These are phyloP conservation scores for Cygnus olor DNA, from an alignment of 2,797 vertebrate species.

Conservation along the genomic window DNA sequence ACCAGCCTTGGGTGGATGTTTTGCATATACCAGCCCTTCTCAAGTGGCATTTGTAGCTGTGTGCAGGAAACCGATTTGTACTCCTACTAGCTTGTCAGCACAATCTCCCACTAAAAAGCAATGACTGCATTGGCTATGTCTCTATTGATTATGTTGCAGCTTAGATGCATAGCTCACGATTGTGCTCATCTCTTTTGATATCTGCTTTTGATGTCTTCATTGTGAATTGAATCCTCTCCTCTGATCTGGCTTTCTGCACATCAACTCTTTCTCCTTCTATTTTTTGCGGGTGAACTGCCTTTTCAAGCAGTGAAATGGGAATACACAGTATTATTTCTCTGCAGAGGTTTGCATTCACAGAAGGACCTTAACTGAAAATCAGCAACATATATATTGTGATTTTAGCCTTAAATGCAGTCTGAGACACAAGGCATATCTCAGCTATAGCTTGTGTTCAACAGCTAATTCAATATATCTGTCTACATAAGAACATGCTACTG, in stretches of 20 bases:
- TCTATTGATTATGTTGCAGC: constrained; percentile 37
- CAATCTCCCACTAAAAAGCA: not conserved
- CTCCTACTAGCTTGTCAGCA: not conserved
- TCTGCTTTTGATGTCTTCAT: constrained; percentile 36
- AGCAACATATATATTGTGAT: not conserved
- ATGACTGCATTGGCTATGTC: not conserved
- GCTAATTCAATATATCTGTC: not conserved
- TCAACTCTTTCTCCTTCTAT: not conserved
- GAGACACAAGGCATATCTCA: not conserved
- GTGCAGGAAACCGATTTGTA: not conserved
- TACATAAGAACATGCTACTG: not conserved
- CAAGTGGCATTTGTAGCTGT: not conserved
- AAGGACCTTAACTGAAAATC: not conserved
- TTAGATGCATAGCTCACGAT: not conserved
- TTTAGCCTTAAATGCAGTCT: not conserved
- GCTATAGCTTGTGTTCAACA: not conserved
- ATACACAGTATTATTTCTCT: not conserved
- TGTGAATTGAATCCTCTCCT: not conserved
- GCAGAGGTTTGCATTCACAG: not conserved
- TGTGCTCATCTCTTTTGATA: not conserved
- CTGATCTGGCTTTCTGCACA: not conserved
- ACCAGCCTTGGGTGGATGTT: not conserved
- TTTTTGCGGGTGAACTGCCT: not conserved
- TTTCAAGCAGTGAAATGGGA: not conserved
- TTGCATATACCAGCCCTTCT: not conserved